These are phyloP conservation scores for Mesocentrotus franciscanus DNA, from an alignment of 53 echinoderm and acorn worm species.

Conservation along the genomic window DNA sequence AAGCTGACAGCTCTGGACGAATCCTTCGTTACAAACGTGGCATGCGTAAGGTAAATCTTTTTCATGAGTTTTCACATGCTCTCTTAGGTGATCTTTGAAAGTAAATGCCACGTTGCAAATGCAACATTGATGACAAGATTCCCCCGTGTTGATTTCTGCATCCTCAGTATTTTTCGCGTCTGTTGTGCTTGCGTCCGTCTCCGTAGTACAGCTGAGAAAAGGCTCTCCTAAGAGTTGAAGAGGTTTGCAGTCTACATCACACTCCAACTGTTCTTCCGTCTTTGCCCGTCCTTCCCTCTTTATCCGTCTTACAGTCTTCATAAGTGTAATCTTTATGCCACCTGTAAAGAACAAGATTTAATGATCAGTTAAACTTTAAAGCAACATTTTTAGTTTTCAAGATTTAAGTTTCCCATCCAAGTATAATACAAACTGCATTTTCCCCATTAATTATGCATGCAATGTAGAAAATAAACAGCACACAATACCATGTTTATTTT, in stretches of 20 bases:
- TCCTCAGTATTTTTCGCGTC: not conserved
- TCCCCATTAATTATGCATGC: no score
- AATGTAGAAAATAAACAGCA: no score
- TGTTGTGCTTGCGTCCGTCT: not conserved
- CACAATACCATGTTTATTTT: no score
- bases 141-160: not conserved
- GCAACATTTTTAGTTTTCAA: no score
- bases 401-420: no score
- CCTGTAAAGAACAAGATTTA: no score
- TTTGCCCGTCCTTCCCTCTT: no score
- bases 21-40: not conserved
- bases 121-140: not conserved
- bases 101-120: not conserved
- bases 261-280: not conserved
- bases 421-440: no score
- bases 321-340: no score
- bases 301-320: no score
- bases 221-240: not conserved
- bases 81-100: not conserved
- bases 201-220: not conserved
- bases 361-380: no score
- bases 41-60: slow-evolving; percentile 6
- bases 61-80: not conserved
- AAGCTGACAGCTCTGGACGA: not conserved
- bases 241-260: not conserved